Percentiles rank a stretch among this genome's conserved stretches.
Evolutionary conservation across 2,888 invertebrate genomes (phyloP).

Genomic region (Cephus runcator): DNA sequence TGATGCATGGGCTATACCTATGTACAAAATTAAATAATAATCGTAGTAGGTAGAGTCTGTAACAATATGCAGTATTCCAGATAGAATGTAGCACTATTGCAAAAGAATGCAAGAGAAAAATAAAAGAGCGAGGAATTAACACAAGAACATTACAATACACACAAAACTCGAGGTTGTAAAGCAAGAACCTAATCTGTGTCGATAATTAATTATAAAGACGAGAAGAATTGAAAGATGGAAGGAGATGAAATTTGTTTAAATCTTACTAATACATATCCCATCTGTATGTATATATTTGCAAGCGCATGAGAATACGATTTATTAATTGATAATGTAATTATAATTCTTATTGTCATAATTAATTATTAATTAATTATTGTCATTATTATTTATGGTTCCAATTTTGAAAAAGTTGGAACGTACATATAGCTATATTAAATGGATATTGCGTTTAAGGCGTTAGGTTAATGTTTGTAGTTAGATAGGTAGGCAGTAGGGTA

Average conservation of each 20-base stretch:
- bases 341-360: constrained; percentile 36
- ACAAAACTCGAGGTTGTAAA: constrained; percentile 57
- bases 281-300: constrained; percentile 64
- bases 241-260: constrained; percentile 34
- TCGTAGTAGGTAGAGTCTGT: constrained; percentile 52
- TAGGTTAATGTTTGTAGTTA: constrained; percentile 55
- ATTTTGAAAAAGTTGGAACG: constrained; percentile 27
- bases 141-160: constrained; percentile 17
- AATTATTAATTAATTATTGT: constrained; percentile 31
- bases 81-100: constrained; percentile 46
- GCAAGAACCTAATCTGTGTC: constrained; percentile 41
- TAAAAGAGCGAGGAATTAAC: constrained; percentile 16
- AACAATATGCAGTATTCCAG: constrained; percentile 52
- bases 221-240: constrained; percentile 20
- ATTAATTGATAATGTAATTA: constrained; percentile 46
- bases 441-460: constrained; percentile 51
- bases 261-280: constrained; percentile 60
- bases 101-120: constrained; percentile 22
- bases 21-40: constrained; percentile 59
- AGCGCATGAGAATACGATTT: constrained; percentile 46
- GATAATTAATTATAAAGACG: constrained; percentile 45
- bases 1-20: constrained; percentile 44
- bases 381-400: constrained; percentile 44
- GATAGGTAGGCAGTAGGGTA: constrained; percentile 47
- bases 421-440: constrained; percentile 16